These are phyloP conservation scores for Saxicola maurus DNA, from an alignment of 2,797 vertebrate genomes.

Conservation along the genomic window DNA sequence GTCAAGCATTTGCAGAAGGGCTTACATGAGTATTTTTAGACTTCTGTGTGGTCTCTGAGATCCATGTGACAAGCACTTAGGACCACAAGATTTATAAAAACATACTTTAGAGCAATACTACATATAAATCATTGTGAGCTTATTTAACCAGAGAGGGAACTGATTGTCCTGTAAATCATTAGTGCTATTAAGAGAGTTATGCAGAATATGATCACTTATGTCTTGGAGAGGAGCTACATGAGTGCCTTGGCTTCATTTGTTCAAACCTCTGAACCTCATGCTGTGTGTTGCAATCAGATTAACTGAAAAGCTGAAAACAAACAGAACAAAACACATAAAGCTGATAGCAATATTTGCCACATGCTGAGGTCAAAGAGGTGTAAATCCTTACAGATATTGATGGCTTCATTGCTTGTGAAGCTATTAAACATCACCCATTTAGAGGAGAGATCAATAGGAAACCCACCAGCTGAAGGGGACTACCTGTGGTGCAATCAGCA, in stretches of 20 bases:
- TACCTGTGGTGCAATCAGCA: neutral
- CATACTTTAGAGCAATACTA: neutral
- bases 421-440: neutral
- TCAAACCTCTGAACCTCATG: neutral
- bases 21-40: slow-evolving; percentile 3
- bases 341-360: neutral
- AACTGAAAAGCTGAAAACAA: neutral
- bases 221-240: neutral
- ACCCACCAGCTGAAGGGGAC: neutral
- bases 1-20: neutral
- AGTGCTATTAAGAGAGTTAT: neutral
- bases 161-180: neutral
- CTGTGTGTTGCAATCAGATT: neutral
- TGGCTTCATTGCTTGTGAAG: neutral
- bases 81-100: neutral
- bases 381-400: neutral
- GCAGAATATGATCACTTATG: neutral
- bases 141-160: neutral
- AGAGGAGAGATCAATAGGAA: neutral
- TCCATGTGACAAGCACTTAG: slow-evolving; percentile 6
- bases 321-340: neutral
- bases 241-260: neutral
- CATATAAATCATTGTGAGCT: neutral
- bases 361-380: neutral
- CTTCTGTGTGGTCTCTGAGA: slow-evolving; percentile 1